Evolutionary conservation across 2,888 invertebrate genomes (phyloP).

Genomic region (Lithophane leautieri): DNA sequence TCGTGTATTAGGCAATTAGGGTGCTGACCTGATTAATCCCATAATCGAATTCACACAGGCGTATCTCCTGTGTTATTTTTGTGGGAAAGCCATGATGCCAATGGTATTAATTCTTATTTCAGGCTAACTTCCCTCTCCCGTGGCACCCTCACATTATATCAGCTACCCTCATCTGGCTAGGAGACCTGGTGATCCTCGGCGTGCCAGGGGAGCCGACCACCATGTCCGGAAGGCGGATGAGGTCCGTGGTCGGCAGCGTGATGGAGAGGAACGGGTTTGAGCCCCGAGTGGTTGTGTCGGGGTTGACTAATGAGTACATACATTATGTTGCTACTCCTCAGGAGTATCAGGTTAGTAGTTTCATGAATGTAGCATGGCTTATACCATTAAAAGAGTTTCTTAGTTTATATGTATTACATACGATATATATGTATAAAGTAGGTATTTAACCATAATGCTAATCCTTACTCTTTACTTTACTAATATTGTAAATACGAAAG

Average conservation of each 20-base stretch:
- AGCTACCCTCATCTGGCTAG: conserved; percentile 93
- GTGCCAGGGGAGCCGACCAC: conserved; percentile 97
- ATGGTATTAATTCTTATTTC: not conserved
- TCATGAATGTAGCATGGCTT: no score
- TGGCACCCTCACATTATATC: conserved; percentile 95
- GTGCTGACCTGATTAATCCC: no score
- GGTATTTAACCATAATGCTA: no score
- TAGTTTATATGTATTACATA: no score
- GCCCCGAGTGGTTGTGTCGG: conserved; percentile 92
- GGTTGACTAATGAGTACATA: conserved; percentile 95
- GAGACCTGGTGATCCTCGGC: conserved; percentile 92
- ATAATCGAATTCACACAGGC: not conserved
- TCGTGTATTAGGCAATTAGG: no score
- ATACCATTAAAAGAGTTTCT: no score
- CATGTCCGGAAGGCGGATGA: conserved; percentile 95
- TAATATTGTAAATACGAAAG: no score
- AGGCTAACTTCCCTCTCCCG: conserved; percentile 91
- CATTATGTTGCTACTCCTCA: conserved; percentile 95
- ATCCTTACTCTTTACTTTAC: no score
- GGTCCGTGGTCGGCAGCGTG: conserved; percentile 81
- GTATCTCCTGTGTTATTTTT: not conserved
- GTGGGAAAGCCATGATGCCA: not conserved
- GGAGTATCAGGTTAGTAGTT: conserved; percentile 92
- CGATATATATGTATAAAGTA: no score
- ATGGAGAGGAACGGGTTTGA: conserved; percentile 80